Conservation (phyloP, 1,140 invertebrate genomes). For the Apis florea region DNA sequence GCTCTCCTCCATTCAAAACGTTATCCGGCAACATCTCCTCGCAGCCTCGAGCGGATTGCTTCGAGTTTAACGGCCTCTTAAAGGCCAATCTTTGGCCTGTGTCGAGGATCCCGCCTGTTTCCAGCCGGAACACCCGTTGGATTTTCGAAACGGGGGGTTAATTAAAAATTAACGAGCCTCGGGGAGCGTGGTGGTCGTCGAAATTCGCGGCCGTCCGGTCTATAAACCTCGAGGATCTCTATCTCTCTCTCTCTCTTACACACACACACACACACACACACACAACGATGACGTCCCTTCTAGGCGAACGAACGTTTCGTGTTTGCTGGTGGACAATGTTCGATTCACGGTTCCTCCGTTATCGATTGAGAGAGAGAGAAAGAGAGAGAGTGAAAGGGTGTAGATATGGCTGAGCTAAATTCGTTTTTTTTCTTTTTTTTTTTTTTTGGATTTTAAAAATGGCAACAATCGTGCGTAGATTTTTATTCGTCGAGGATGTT, state of each 20-base stretch:
- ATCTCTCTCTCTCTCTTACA: constrained; percentile 7
- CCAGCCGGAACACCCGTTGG: constrained; percentile 31
- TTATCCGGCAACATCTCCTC: neutral
- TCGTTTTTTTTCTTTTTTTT: too few species aligned
- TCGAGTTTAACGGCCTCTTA: constrained; percentile 2
- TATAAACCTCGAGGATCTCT: constrained; percentile 47
- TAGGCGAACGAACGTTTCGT: too few species aligned
- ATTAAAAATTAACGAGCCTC: constrained; percentile 65
- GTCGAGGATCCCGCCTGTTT: neutral
- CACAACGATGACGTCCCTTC: too few species aligned
- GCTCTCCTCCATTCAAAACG: neutral
- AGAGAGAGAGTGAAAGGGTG: too few species aligned
- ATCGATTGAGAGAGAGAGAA: too few species aligned
- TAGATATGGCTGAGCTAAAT: too few species aligned
- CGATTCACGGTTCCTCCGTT: too few species aligned
- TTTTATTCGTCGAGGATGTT: too few species aligned
- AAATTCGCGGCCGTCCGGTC: constrained; percentile 55
- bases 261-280: too few species aligned
- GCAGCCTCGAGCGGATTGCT: constrained; percentile 3
- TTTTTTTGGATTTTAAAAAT: too few species aligned
- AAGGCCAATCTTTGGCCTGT: neutral
- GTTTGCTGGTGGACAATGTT: too few species aligned
- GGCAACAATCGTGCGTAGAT: too few species aligned
- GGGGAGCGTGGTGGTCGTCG: constrained; percentile 51
- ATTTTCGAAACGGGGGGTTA: constrained; percentile 54